A percentile compares a stretch with the other conserved stretches of the same genome.
Conservation (phyloP, 2,888 invertebrate species). For the Drosophila parthenogenetica region DNA sequence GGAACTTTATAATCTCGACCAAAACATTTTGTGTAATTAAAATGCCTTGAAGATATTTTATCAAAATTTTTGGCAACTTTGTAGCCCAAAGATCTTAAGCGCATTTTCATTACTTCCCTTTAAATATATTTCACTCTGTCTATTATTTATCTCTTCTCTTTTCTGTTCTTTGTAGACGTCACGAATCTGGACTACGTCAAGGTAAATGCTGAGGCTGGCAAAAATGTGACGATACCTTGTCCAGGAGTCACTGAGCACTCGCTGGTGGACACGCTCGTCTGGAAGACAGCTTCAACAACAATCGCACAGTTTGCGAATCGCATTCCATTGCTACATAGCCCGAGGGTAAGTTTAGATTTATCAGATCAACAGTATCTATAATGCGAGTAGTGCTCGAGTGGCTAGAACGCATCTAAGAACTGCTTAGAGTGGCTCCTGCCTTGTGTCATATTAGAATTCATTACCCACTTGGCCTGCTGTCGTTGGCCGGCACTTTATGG, state of each 20-base stretch:
- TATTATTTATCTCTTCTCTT: neutral
- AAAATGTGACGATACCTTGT: constrained; percentile 88
- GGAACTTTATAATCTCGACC: constrained; percentile 46
- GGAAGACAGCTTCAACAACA: constrained; percentile 86
- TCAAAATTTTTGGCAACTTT: constrained; percentile 61
- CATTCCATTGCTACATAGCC: constrained; percentile 85
- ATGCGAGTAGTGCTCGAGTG: neutral
- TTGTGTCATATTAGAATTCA: constrained; percentile 72
- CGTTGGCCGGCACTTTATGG: constrained; percentile 54
- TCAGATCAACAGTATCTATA: neutral
- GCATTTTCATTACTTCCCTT: constrained; percentile 15
- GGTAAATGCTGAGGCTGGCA: constrained; percentile 88
- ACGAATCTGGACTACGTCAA: constrained; percentile 87
- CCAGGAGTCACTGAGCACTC: constrained; percentile 89
- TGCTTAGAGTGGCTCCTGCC: constrained; percentile 30
- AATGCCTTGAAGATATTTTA: constrained; percentile 66
- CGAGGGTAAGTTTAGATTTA: constrained; percentile 82
- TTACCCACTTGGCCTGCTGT: constrained; percentile 55
- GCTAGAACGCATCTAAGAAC: neutral
- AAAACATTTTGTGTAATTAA: constrained; percentile 73
- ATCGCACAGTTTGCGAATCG: constrained; percentile 85
- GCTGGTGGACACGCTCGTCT: constrained; percentile 88
- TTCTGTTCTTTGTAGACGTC: constrained; percentile 86
- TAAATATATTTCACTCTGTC: neutral
- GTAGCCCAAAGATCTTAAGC: constrained; percentile 48